These are phyloP conservation scores for Addax nasomaculatus DNA, from an alignment of 2,113 vertebrate species.

Conservation along the genomic window DNA sequence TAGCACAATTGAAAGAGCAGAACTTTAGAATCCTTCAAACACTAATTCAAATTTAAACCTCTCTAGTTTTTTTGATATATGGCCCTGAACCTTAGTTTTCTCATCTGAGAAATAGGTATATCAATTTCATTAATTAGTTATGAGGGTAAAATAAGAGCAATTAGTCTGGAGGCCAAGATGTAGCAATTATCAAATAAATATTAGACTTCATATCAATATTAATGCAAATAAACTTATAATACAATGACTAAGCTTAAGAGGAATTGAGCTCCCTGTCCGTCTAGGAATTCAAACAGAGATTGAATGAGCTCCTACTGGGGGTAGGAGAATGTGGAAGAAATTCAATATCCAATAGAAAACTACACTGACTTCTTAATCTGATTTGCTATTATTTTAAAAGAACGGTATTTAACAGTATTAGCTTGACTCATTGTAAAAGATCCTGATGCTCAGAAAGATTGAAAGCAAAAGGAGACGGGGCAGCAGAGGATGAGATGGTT, in stretches of 20 bases:
- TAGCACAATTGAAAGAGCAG: background rate
- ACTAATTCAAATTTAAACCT: background rate
- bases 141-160: background rate
- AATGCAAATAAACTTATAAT: background rate
- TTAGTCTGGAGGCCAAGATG: background rate
- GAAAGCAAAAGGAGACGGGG: background rate
- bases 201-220: background rate
- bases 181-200: background rate
- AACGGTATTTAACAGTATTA: slow-evolving; percentile 62
- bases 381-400: slow-evolving; percentile 60
- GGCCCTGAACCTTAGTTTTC: background rate
- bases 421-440: background rate
- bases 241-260: background rate
- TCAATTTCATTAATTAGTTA: background rate
- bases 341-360: background rate
- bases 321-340: background rate
- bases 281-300: background rate
- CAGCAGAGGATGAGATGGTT: background rate
- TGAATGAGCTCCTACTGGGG: background rate
- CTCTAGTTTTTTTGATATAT: background rate
- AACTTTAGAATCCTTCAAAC: background rate
- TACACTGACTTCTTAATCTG: slow-evolving; percentile 4
- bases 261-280: background rate
- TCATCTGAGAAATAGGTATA: background rate
- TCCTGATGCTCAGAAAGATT: background rate